Evolutionary conservation across 2,888 invertebrate species (phyloP), one percentile per base, ranked within the genome.

Genomic region (Plusia festucae): DNA sequence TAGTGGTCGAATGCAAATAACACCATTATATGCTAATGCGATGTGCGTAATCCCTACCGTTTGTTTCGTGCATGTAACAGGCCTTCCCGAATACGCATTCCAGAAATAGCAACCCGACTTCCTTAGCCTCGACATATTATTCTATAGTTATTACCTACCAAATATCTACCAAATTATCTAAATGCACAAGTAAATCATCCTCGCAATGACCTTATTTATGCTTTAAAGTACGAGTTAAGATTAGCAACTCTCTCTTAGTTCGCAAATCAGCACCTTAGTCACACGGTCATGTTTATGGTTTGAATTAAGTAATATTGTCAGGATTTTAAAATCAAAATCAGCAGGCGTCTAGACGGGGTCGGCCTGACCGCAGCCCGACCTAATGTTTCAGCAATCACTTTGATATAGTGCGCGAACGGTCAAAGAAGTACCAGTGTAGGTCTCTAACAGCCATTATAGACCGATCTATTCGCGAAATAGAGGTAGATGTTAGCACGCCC

Each of bases 11-110:
- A 94, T 93, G 93, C 91, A 91, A 94, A 93, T 92, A 93, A 88
- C 91, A 85, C 93, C 86, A 93, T 94, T 93, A 93, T 93, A 94
- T 93, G 93, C 85, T 93, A 93, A 94, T 93, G 85, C 83, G 84
- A 88, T 85, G 88, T 91, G 92, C 90, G 93, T 93, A 92, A 91
- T 91, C 88, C 89, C 85, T 82, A 83, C 86, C 79, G 87, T 86
- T 84, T 88, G 89, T 88, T 87, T 82, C 86, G 83, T 84, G 88
- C 84, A 85, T 86, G 87, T 86, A 86, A 83, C 82, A 81, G 82
- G 82, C 84, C 83, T 86, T 85, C 84, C 86, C 83, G 83, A 88
- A 89, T 85, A 87, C 86, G 83, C 85, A 87, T 88, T 85, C 87
- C 85, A 77, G 82, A 83, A 88, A 87, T 88, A 86, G 82, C 82